Conservation (phyloP, 2,888 invertebrate genomes). For the Erannis defoliaria region DNA sequence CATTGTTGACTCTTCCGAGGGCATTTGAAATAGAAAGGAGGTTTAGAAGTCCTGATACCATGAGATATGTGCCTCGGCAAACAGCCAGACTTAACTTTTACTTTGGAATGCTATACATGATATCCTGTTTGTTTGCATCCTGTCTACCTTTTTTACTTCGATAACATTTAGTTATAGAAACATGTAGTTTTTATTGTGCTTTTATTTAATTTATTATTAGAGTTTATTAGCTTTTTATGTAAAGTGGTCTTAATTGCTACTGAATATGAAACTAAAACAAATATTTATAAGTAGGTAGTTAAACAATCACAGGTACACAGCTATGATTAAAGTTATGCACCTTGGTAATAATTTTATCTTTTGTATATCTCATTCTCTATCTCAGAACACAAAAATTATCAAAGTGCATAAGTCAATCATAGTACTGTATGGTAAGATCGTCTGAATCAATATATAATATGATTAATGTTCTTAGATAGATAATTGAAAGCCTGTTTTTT, state of each 20-base stretch:
- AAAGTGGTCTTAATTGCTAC: conserved; percentile 1
- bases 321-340: too few species aligned
- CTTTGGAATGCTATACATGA: conserved; percentile 95
- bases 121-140: conserved; percentile 91
- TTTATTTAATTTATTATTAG: background rate
- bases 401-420: too few species aligned
- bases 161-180: conserved; percentile 41
- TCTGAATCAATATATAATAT: too few species aligned
- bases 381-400: too few species aligned
- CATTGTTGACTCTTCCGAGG: conserved; percentile 93
- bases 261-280: too few species aligned
- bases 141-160: conserved; percentile 87
- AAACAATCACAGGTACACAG: too few species aligned
- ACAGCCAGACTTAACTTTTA: conserved; percentile 96
- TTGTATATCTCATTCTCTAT: too few species aligned
- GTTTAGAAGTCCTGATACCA: conserved; percentile 92
- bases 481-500: too few species aligned
- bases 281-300: too few species aligned
- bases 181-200: background rate
- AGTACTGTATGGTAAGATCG: too few species aligned
- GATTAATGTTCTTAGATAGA: too few species aligned
- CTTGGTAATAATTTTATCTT: too few species aligned
- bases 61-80: conserved; percentile 94
- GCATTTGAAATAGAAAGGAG: conserved; percentile 97
- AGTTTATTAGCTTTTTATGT: background rate